phyloP scores from a whole-genome alignment of 2,888 invertebrate species.

The Cynaeus angustus region DNA sequence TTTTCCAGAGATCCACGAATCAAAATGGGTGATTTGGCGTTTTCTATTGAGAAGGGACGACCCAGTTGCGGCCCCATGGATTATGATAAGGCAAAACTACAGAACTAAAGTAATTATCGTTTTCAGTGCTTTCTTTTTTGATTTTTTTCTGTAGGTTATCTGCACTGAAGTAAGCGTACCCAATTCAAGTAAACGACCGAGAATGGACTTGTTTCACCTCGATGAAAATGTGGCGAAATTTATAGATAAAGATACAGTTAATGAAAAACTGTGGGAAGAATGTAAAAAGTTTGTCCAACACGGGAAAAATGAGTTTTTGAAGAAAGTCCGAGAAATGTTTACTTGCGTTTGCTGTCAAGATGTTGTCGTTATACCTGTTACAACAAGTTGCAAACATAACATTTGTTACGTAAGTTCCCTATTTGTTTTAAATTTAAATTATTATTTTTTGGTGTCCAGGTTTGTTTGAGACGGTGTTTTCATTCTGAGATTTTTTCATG shows the following conservation, averaged over 20 bases:
- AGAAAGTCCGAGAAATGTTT: constrained; percentile 79
- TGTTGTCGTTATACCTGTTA: constrained; percentile 80
- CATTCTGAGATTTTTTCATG: constrained; percentile 6
- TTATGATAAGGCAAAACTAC: constrained; percentile 59
- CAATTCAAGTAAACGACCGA: constrained; percentile 67
- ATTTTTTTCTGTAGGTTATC: neutral
- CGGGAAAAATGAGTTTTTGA: constrained; percentile 78
- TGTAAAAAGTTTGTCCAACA: constrained; percentile 72
- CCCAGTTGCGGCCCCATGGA: constrained; percentile 85
- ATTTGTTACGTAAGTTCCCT: constrained; percentile 81
- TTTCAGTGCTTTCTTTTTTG: too few species aligned
- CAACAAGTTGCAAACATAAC: constrained; percentile 84
- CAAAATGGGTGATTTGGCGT: constrained; percentile 87
- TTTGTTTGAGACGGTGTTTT: constrained; percentile 12
- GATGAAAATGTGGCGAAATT: constrained; percentile 66
- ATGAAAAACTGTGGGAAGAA: constrained; percentile 81
- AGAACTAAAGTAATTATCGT: neutral
- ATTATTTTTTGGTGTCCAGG: neutral
- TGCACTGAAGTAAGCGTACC: neutral
- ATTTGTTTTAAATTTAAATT: constrained; percentile 1
- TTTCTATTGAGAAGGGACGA: constrained; percentile 86
- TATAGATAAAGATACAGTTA: constrained; percentile 75
- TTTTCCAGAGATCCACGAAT: constrained; percentile 84
- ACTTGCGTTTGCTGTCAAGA: constrained; percentile 87
- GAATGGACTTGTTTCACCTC: constrained; percentile 65